Evolutionary conservation across 2,113 vertebrate genomes (phyloP).

Genomic region (Apeltes quadracus): DNA sequence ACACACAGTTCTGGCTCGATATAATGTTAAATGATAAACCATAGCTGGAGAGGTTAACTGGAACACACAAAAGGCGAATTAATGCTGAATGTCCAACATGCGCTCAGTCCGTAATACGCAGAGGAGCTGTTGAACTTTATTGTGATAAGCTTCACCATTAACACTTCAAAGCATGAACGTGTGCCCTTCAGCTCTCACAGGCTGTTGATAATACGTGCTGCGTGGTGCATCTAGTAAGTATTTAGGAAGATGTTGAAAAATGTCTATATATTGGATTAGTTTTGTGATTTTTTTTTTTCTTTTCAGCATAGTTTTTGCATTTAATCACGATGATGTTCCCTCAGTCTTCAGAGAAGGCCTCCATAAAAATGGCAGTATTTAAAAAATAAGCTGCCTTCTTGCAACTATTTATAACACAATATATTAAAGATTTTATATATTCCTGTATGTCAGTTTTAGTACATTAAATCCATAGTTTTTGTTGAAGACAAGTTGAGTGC

Average conservation of each 20-base stretch:
- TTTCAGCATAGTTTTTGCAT: background rate
- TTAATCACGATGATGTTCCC: no score
- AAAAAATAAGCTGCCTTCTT: background rate
- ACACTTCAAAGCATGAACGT: background rate
- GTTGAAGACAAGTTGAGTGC: background rate
- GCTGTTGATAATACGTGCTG: background rate
- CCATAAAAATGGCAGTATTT: no score
- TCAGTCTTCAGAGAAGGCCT: background rate
- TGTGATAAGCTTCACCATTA: background rate
- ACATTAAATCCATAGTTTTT: background rate
- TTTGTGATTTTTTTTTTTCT: background rate
- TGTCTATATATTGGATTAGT: background rate
- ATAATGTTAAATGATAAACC: background rate
- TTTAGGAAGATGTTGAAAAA: background rate
- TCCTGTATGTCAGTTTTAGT: background rate
- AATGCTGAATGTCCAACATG: background rate
- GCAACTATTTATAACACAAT: background rate
- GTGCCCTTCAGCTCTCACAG: background rate
- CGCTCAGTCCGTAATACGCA: background rate
- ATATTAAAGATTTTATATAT: background rate
- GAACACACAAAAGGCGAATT: background rate
- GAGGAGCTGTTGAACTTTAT: background rate
- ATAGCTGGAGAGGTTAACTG: background rate
- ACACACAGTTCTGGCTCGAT: background rate
- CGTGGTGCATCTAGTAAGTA: background rate